Percentiles rank a stretch among this genome's conserved stretches.
Evolutionary conservation across 2,888 invertebrate genomes (phyloP).

Genomic region (Chaetogeoica ovagalla): DNA sequence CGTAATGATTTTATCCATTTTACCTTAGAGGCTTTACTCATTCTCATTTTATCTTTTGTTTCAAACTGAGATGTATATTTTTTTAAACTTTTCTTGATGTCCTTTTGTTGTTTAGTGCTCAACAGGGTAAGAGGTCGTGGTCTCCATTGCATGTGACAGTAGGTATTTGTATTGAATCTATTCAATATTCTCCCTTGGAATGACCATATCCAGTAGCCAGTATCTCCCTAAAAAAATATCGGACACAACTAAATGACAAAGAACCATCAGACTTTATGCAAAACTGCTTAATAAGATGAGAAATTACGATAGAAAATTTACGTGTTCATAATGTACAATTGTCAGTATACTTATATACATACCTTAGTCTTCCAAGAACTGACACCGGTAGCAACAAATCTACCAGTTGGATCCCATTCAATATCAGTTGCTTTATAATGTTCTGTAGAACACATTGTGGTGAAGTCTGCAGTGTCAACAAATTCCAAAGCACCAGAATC

Average conservation of each 20-base stretch:
- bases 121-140: slow-evolving; percentile 89
- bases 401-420: slow-evolving; percentile 99
- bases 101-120: slow-evolving; percentile 82
- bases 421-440: slow-evolving; percentile 94
- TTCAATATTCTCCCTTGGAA: slow-evolving; percentile 84
- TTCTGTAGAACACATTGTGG: slow-evolving; percentile 90
- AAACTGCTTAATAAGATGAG: no score
- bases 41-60: slow-evolving; percentile 90
- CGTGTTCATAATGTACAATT: neutral
- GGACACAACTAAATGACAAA: no score
- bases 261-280: no score
- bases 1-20: slow-evolving; percentile 11
- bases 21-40: slow-evolving; percentile 87
- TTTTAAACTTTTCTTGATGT: slow-evolving; percentile 96
- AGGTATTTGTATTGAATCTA: slow-evolving; percentile 85
- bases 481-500: slow-evolving; percentile 91
- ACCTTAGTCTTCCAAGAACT: slow-evolving; percentile 96
- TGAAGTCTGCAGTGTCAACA: slow-evolving; percentile 81
- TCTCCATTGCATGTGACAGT: slow-evolving; percentile 94
- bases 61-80: slow-evolving; percentile 96
- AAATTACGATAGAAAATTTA: no score
- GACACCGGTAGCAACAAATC: slow-evolving; percentile 93
- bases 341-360: slow-evolving; percentile 5
- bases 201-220: slow-evolving; percentile 95
- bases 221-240: slow-evolving; percentile 62